These are phyloP conservation scores for Ammodramus savannarum DNA, from an alignment of 2,113 vertebrate genomes.

Conservation along the genomic window DNA sequence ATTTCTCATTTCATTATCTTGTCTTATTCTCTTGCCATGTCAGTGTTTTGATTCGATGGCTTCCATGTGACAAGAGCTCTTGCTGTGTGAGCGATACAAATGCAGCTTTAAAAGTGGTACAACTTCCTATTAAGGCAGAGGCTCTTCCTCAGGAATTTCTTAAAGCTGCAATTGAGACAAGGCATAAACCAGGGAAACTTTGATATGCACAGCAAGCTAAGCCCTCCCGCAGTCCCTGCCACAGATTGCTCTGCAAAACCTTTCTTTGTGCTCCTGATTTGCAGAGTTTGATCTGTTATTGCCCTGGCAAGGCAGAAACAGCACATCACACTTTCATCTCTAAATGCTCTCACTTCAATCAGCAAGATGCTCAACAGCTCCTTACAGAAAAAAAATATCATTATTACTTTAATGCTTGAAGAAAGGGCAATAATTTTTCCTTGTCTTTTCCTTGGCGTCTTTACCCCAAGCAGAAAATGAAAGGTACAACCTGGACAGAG, in stretches of 20 bases:
- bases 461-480: not conserved
- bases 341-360: not conserved
- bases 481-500: not conserved
- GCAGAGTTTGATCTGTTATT: not conserved
- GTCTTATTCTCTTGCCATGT: conserved; percentile 53
- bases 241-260: not conserved
- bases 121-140: conserved; percentile 27
- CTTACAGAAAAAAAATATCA: not conserved
- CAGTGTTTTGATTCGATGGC: conserved; percentile 58
- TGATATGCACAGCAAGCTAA: conserved; percentile 45
- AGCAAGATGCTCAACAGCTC: not conserved
- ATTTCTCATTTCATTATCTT: conserved; percentile 67
- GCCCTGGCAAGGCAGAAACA: not conserved
- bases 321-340: not conserved
- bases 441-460: not conserved
- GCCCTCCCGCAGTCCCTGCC: conserved; percentile 1
- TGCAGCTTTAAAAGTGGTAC: not conserved
- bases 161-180: conserved; percentile 6
- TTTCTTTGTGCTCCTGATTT: not conserved
- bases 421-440: not conserved
- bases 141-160: conserved; percentile 31
- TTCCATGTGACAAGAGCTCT: conserved; percentile 57
- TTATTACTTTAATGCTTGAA: not conserved
- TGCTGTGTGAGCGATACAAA: conserved; percentile 33
- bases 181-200: not conserved